Evolutionary conservation across 2,113 vertebrate genomes (phyloP).

Genomic region (Zonotrichia leucophrys): DNA sequence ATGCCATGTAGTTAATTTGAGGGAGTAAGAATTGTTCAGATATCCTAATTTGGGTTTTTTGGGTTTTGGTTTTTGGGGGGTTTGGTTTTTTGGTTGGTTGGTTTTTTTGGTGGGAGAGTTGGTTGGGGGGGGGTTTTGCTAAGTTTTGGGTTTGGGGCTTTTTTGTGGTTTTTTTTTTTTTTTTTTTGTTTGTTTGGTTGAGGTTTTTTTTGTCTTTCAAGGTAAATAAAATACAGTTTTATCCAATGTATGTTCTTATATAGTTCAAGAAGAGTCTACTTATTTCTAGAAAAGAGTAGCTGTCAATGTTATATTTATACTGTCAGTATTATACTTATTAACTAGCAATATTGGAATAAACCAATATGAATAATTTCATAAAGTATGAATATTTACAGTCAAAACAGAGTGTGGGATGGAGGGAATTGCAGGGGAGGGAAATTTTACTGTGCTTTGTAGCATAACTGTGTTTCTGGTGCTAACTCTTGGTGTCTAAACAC

Average conservation of each 20-base stretch:
- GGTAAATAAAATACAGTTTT: not conserved
- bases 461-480: not conserved
- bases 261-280: not conserved
- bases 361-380: not conserved
- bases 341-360: not conserved
- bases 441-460: not conserved
- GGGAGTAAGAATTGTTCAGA: not conserved
- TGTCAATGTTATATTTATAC: not conserved
- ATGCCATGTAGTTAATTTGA: not conserved
- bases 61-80: not conserved
- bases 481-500: not conserved
- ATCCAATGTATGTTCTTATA: not conserved
- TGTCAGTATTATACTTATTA: not conserved
- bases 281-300: not conserved
- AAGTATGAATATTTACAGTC: not conserved
- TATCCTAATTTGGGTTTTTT: accelerated
- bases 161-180: not conserved
- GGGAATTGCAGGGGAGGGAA: no score
- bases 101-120: not conserved
- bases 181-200: not conserved
- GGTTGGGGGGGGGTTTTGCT: not conserved
- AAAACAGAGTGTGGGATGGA: not conserved
- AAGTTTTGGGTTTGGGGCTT: not conserved
- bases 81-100: not conserved
- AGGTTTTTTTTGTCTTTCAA: not conserved